Conservation (phyloP, 1,140 invertebrate genomes). For the Ladona fulva region DNA sequence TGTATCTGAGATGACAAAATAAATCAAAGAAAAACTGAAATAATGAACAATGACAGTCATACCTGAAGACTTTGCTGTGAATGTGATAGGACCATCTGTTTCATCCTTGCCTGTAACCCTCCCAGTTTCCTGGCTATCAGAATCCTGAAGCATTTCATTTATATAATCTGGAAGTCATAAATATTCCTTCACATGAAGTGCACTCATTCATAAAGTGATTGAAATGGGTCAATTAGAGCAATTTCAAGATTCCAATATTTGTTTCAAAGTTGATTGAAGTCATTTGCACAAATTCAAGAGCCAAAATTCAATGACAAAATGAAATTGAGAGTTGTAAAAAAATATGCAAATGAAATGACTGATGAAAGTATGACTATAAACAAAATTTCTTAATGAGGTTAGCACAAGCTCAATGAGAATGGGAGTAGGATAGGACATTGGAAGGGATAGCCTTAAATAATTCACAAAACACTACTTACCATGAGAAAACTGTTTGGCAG, state of each 20-base stretch:
- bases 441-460: no score
- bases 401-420: neutral
- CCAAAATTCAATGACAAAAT: neutral
- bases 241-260: no score
- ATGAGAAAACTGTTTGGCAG: slow-evolving; percentile 73
- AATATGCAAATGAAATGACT: neutral
- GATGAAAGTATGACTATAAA: neutral
- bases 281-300: no score
- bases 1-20: neutral
- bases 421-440: no score
- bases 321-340: neutral
- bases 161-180: slow-evolving; percentile 55
- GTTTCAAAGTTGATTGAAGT: no score
- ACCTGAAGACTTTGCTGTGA: slow-evolving; percentile 74
- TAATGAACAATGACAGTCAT: slow-evolving; percentile 38
- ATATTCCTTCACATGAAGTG: neutral
- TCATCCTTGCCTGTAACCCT: neutral
- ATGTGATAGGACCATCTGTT: slow-evolving; percentile 69
- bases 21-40: neutral
- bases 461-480: slow-evolving; percentile 44
- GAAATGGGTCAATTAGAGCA: neutral
- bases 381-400: neutral
- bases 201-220: neutral
- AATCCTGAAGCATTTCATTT: slow-evolving; percentile 66
- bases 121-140: slow-evolving; percentile 37